Evolutionary conservation across 2,888 invertebrate genomes (phyloP), one percentile per base, ranked within the genome.

Genomic region (Anarsia innoxiella): DNA sequence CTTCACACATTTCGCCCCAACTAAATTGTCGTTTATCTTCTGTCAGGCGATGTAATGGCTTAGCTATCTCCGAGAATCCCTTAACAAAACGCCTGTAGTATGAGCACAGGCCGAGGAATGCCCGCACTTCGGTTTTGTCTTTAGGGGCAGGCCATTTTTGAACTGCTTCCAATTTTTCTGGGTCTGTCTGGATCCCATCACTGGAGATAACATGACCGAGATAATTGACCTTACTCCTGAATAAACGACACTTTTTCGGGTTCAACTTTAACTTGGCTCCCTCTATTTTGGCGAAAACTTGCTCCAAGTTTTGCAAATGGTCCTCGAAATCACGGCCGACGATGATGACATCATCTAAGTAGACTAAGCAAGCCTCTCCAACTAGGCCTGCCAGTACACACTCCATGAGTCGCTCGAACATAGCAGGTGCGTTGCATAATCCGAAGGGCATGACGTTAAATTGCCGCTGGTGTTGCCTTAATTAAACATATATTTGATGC

Each of bases 391-490:
- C 11, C n/a, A 26, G 26, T 10, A 26, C 26, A 26, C 26, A n/a
- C 25, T 44, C 43, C 50, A 49, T 50, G 4, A 49, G 23, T 2
- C 45, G 33, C 31, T 52, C 44, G 36, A 49, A 48, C 3, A 47
- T 49, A 1, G 48, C 46, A 4, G 45, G 39, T 4, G 23, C 32
- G 9, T 32, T 19, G 23, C 31, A 31, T 2, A 31, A 12, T 11
- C 31, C 23, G 23, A 49, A 49, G 1, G 49, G 53, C 53, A 53
- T 53, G 0, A 53, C 49, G 1, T 39, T 45, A 31, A 56, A 53
- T 13, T 57, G 47, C 39, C 46, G n/a, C n/a, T n/a, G n/a, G n/a
- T n/a, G n/a, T n/a, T n/a, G n/a, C n/a, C n/a, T n/a, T n/a, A n/a
- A n/a, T n/a, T n/a, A n/a, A n/a, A n/a, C n/a, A n/a, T n/a, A n/a